Evolutionary conservation across 2,888 invertebrate genomes (phyloP).

Genomic region (Cynaeus angustus): DNA sequence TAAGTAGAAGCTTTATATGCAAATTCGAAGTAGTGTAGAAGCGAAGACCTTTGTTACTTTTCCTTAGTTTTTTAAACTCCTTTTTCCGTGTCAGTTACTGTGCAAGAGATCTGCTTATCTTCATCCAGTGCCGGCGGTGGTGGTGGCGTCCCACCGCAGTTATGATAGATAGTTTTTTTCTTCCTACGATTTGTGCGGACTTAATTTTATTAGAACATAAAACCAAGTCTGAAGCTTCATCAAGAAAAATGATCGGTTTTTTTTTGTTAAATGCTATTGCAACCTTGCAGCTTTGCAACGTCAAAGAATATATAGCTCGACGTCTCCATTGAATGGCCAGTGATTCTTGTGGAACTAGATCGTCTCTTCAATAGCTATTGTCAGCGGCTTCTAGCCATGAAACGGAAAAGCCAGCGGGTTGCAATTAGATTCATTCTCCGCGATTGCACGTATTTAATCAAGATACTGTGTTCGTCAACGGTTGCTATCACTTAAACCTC

Average conservation of each 20-base stretch:
- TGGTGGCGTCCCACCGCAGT: conserved; percentile 9
- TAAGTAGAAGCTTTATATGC: conserved; percentile 40
- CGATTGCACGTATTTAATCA: conserved; percentile 53
- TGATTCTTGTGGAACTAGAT: conserved; percentile 30
- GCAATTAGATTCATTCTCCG: conserved; percentile 50
- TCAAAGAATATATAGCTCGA: conserved; percentile 33
- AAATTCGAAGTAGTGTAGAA: conserved; percentile 42
- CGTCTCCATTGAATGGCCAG: conserved; percentile 32
- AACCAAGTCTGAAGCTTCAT: conserved; percentile 13
- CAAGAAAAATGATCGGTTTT: conserved; percentile 4
- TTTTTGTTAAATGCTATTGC: conserved; percentile 12
- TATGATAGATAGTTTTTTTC: not conserved
- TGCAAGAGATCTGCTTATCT: conserved; percentile 32
- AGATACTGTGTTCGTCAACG: conserved; percentile 50
- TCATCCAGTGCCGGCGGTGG: not conserved
- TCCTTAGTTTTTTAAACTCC: conserved; percentile 34
- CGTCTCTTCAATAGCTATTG: conserved; percentile 43
- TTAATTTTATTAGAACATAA: conserved; percentile 32
- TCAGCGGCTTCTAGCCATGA: conserved; percentile 42
- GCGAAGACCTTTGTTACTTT: conserved; percentile 28
- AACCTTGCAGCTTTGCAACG: conserved; percentile 40
- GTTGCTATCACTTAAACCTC: conserved; percentile 47
- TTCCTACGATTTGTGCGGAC: conserved; percentile 11
- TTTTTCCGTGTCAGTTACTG: conserved; percentile 31
- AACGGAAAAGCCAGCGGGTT: conserved; percentile 43